Conservation (phyloP, 2,888 invertebrate species). For the Lamellibrachia satsuma region DNA sequence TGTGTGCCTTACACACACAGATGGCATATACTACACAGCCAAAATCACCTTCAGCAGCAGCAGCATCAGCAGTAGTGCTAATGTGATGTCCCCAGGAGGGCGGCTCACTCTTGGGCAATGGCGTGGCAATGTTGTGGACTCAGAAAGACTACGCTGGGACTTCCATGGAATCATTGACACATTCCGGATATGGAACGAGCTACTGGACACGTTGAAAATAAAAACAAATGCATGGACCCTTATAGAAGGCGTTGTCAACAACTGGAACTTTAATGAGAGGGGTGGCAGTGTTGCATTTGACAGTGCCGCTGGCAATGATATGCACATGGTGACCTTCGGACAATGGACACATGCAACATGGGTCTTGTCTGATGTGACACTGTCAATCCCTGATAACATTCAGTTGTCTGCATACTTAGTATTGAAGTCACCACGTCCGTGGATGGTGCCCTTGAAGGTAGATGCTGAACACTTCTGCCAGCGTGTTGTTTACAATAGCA, state of each 20-base stretch:
- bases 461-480: background rate
- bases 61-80: background rate
- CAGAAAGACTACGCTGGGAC: conserved; percentile 38
- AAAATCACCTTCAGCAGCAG: background rate
- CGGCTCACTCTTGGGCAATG: conserved; percentile 46
- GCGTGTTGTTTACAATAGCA: background rate
- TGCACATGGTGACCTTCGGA: background rate
- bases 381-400: background rate
- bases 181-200: conserved; percentile 47
- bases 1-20: conserved; percentile 33
- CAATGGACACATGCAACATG: background rate
- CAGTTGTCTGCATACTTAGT: background rate
- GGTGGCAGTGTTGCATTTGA: conserved; percentile 1
- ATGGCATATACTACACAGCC: background rate
- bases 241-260: conserved; percentile 8
- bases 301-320: background rate
- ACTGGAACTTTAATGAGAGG: conserved; percentile 24
- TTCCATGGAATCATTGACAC: conserved; percentile 48
- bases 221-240: background rate
- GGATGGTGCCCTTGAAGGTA: background rate
- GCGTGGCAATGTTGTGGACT: conserved; percentile 33
- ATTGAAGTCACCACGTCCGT: background rate
- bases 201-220: background rate
- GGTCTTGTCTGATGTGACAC: background rate
- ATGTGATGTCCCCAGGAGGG: conserved; percentile 43